phyloP scores from a whole-genome alignment of 2,113 vertebrate genomes.

The Ophiodon elongatus region DNA sequence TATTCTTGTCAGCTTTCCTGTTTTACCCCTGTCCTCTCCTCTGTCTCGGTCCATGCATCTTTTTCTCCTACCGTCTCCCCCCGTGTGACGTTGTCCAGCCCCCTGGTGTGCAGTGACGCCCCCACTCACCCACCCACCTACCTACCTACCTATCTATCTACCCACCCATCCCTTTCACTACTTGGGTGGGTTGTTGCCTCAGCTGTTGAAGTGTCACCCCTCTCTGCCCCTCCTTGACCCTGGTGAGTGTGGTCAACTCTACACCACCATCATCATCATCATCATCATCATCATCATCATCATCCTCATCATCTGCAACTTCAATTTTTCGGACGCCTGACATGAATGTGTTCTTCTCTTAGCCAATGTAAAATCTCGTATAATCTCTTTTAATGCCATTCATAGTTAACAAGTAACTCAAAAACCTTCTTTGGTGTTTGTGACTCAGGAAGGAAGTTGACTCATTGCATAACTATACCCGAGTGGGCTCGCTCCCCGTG shows the following conservation, averaged over 20 bases:
- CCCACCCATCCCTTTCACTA: slow-evolving; percentile 38
- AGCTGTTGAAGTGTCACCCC: slow-evolving; percentile 55
- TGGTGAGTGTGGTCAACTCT: slow-evolving; percentile 72
- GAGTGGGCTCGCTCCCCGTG: not conserved
- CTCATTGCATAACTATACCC: not conserved
- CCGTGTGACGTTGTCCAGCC: slow-evolving; percentile 60
- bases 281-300: not conserved
- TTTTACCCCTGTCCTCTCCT: slow-evolving; percentile 43
- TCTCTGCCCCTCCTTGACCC: slow-evolving; percentile 51
- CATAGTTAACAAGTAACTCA: not conserved
- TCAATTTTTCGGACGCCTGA: not conserved
- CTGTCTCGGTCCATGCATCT: slow-evolving; percentile 58
- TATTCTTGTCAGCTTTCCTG: slow-evolving; percentile 46
- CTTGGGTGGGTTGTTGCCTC: slow-evolving; percentile 56
- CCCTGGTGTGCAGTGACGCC: too few relatives aligned
- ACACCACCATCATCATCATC: slow-evolving; percentile 36
- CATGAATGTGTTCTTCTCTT: not conserved
- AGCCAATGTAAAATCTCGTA: not conserved
- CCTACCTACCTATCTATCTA: too few relatives aligned
- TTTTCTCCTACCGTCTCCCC: slow-evolving; percentile 47
- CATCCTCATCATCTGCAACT: slow-evolving; percentile 33
- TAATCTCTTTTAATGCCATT: not conserved
- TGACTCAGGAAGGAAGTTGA: slow-evolving; percentile 70
- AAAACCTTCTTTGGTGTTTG: not conserved
- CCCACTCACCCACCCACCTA: too few relatives aligned